phyloP scores from a whole-genome alignment of 2,888 invertebrate genomes.

The Ischnus inquisitorius region DNA sequence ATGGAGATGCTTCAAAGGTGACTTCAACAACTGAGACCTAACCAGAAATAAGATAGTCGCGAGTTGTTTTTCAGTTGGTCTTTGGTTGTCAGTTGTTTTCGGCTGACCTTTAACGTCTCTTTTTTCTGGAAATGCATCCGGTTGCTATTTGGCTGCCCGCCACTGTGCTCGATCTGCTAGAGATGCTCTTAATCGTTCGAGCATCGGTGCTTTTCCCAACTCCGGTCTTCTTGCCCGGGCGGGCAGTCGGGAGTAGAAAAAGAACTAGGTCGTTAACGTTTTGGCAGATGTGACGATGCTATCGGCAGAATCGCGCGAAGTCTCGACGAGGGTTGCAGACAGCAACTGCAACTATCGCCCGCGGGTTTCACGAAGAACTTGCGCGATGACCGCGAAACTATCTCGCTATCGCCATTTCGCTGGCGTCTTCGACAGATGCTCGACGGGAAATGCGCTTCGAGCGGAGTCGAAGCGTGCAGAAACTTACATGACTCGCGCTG shows the following conservation, averaged over 20 bases:
- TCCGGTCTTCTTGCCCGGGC: no score
- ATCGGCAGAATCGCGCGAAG: constrained; percentile 20
- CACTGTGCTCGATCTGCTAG: no score
- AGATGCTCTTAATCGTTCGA: no score
- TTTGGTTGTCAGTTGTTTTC: no score
- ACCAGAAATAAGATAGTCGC: no score
- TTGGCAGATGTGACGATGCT: constrained; percentile 46
- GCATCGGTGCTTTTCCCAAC: no score
- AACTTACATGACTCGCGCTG: constrained; percentile 32
- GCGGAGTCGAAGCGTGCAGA: constrained; percentile 2
- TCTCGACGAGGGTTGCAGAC: constrained; percentile 24
- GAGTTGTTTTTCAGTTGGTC: no score
- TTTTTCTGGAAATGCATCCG: no score
- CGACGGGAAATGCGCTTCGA: constrained; percentile 37
- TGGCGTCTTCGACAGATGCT: constrained; percentile 57
- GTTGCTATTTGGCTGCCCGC: no score
- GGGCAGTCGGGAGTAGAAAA: not conserved
- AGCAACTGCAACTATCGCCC: not conserved
- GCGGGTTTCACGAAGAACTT: constrained; percentile 19
- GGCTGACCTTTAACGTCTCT: no score
- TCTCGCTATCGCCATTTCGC: constrained; percentile 38
- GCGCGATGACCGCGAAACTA: constrained; percentile 47
- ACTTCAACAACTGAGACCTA: no score
- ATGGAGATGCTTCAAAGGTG: no score
- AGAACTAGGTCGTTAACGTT: constrained; percentile 14